Conservation (phyloP, 2,113 vertebrate genomes). For the Penelope pileata region DNA sequence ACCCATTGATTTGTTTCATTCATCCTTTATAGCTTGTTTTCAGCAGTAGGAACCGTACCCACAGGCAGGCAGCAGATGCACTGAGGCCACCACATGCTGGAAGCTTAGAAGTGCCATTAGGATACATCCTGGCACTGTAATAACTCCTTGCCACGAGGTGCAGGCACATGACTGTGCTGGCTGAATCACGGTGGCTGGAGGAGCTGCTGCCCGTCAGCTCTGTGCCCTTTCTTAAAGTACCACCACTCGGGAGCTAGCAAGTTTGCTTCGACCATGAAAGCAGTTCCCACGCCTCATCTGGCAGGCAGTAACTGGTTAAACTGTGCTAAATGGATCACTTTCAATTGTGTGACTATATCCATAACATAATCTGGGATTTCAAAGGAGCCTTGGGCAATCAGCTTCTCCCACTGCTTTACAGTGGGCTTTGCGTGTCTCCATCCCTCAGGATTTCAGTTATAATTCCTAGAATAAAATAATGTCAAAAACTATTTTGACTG, state of each 20-base stretch:
- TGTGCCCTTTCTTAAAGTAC: fast-evolving
- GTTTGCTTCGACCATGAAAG: neutral
- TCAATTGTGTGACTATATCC: conserved; percentile 52
- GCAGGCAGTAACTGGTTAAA: conserved; percentile 53
- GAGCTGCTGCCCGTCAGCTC: fast-evolving
- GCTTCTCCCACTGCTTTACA: conserved; percentile 32
- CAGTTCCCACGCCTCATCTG: neutral
- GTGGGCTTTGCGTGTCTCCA: conserved; percentile 8
- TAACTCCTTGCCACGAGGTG: neutral
- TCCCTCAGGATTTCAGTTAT: conserved; percentile 36
- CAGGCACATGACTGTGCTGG: neutral
- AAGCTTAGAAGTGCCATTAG: neutral
- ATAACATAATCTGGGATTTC: conserved; percentile 59
- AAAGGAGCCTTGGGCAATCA: conserved; percentile 44
- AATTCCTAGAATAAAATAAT: conserved; percentile 65
- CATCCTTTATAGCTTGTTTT: neutral
- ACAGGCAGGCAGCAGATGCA: neutral
- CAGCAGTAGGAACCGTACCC: neutral
- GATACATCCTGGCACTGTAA: neutral
- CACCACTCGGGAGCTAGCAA: neutral
- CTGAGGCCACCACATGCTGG: neutral
- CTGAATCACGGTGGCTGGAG: neutral
- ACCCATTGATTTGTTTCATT: neutral
- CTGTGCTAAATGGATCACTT: conserved; percentile 48
- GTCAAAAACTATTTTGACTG: conserved; percentile 55